Conservation (phyloP, 1,140 invertebrate genomes). For the Telenomus remus region DNA sequence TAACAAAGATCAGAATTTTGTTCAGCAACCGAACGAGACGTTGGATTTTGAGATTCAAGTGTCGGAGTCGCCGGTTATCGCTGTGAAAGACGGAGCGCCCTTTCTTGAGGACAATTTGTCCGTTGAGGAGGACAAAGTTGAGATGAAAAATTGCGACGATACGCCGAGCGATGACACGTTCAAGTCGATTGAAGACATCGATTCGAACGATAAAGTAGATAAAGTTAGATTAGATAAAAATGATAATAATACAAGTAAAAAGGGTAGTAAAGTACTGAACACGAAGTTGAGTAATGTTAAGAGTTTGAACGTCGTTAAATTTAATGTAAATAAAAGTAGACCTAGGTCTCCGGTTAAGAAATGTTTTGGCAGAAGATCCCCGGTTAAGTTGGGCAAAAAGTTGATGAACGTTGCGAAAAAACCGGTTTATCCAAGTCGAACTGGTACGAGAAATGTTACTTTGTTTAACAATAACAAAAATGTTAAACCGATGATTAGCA, state of each 20-base stretch:
- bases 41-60: constrained; percentile 65
- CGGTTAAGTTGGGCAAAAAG: constrained; percentile 65
- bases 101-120: constrained; percentile 8
- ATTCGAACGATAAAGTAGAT: too few species aligned
- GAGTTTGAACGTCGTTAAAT: constrained; percentile 20
- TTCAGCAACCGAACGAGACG: constrained; percentile 13
- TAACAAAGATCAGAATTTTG: constrained; percentile 2
- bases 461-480: constrained; percentile 14
- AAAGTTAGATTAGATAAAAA: too few species aligned
- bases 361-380: constrained; percentile 64
- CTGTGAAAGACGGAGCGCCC: constrained; percentile 50
- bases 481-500: constrained; percentile 2
- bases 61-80: constrained; percentile 59
- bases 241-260: too few species aligned
- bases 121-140: constrained; percentile 3
- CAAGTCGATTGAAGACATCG: neutral
- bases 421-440: constrained; percentile 1
- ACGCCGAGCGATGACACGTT: neutral
- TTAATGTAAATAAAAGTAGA: constrained; percentile 48
- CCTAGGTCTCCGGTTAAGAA: constrained; percentile 69
- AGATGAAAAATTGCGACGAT: constrained; percentile 1
- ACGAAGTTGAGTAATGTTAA: neutral
- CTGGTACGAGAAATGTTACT: neutral
- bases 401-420: constrained; percentile 33
- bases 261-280: neutral